Evolutionary conservation across 2,113 vertebrate genomes (phyloP).

Genomic region (Sitta europaea): DNA sequence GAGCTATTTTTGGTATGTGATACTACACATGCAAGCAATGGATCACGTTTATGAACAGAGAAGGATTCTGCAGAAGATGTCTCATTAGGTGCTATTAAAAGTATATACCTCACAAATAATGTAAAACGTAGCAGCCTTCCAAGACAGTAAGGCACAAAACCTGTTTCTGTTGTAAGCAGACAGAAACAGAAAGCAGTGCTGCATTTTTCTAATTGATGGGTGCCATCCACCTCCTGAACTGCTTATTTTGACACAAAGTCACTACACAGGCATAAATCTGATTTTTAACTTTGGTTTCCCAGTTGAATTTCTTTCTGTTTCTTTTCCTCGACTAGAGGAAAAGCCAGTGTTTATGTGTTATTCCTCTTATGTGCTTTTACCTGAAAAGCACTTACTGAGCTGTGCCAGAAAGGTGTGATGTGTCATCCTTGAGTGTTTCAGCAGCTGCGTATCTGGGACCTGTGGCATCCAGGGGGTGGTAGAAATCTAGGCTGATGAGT

Average conservation of each 20-base stretch:
- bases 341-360: background rate
- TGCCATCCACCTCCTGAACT: background rate
- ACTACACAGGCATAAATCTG: background rate
- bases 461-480: background rate
- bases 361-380: background rate
- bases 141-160: background rate
- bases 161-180: background rate
- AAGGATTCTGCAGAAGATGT: background rate
- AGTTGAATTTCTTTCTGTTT: background rate
- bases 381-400: background rate
- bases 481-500: background rate
- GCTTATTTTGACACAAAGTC: background rate
- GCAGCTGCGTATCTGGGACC: accelerated
- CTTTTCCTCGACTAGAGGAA: background rate
- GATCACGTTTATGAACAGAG: background rate
- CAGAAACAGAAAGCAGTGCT: background rate
- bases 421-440: accelerated
- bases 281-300: background rate
- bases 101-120: background rate
- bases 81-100: background rate
- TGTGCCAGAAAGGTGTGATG: accelerated
- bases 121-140: background rate
- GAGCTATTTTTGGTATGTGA: conserved; percentile 1
- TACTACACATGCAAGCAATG: background rate
- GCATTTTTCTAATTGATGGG: background rate